Conservation (phyloP, 2,888 invertebrate species). For the Operophtera brumata region DNA sequence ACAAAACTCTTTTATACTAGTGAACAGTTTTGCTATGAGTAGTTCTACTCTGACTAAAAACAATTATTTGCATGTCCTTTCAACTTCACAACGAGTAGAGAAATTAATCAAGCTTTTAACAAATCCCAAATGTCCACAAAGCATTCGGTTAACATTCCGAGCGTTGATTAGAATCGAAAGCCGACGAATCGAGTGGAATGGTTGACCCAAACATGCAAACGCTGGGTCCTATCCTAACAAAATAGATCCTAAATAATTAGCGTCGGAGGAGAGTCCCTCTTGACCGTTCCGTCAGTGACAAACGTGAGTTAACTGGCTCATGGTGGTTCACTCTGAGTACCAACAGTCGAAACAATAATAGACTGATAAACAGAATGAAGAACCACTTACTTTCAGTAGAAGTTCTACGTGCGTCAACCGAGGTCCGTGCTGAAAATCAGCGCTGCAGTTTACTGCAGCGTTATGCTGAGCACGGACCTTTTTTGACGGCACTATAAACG, state of each 20-base stretch:
- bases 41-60: background rate
- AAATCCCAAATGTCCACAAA: slow-evolving; percentile 19
- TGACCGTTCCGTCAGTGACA: slow-evolving; percentile 17
- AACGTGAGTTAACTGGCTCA: too few species aligned
- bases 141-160: slow-evolving; percentile 25
- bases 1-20: too few species aligned
- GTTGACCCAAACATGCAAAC: slow-evolving; percentile 60
- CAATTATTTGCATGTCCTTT: background rate
- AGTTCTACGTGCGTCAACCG: too few species aligned
- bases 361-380: too few species aligned
- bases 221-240: slow-evolving; percentile 65
- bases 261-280: slow-evolving; percentile 34
- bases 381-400: too few species aligned
- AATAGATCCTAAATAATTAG: slow-evolving; percentile 74
- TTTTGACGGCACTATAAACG: too few species aligned
- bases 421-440: too few species aligned
- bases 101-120: slow-evolving; percentile 26
- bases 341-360: too few species aligned
- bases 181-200: slow-evolving; percentile 55
- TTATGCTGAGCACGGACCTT: too few species aligned
- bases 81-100: slow-evolving; percentile 4
- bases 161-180: slow-evolving; percentile 48
- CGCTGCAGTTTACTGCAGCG: too few species aligned
- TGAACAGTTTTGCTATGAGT: too few species aligned
- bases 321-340: too few species aligned